Evolutionary conservation across 2,797 vertebrate species (phyloP), one percentile per base, ranked within the genome.

Genomic region (Anas bahamensis): DNA sequence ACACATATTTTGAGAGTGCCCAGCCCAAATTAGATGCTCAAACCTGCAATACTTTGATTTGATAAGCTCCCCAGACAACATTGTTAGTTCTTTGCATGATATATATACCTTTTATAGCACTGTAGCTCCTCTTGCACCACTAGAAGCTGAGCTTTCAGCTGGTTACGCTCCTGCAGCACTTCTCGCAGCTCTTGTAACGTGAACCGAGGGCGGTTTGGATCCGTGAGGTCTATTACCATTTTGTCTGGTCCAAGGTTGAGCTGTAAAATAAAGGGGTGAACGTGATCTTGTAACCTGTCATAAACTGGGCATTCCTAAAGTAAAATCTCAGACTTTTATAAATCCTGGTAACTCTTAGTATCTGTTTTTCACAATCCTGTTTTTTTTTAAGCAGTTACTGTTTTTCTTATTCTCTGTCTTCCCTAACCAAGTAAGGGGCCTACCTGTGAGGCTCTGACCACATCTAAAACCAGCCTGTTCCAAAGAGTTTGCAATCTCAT

Each of bases 131-230:
- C 99, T 90, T 99, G 99, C 6, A 97, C 97, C 76, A 99, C 95
- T 83, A 99, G 97, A 59, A 99, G 98, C 96, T 99, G 99, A 8
- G 99, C 98, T 96, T 99, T 99, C 83, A 99, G 98, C 80, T 98
- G 98, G 97, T 99, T 99, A 70, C 99, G 98, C 95, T 99, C 99
- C 88, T 99, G 99, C n/a, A 99, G 83, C 9, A 99, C 99, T 14
- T 99, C 99, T 94, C 98, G 98, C 93, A 99, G 98, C 97, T 99
- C 99, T 96, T 99, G 98, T 92, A 99, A 98, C 0, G 99, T 99
- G 97, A 99, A 99, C n/a, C 99, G 98, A 1, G 99, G 99, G 29
- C 99, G 98, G 94, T 99, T 98, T 23, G 99, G 99, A 69, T 99
- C 99, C 0, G 98, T 98, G 91, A 99, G 97, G 97, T 99, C 99